Percentiles rank a stretch among this genome's conserved stretches.
These are phyloP conservation scores for Thamnaconus septentrionalis DNA, from an alignment of 2,113 vertebrate species.

Conservation along the genomic window DNA sequence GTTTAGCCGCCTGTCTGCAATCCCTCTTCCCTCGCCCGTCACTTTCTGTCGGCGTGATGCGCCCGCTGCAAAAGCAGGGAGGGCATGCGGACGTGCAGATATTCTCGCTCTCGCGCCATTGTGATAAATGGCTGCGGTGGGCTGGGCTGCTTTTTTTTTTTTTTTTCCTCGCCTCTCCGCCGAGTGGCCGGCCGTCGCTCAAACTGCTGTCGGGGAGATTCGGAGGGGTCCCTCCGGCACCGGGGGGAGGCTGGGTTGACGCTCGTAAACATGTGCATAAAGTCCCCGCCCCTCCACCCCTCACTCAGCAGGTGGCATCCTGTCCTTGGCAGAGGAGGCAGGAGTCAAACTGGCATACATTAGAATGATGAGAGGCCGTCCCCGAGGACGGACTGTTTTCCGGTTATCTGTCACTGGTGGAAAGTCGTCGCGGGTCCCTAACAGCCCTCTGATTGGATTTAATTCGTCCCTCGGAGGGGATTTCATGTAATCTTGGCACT, in stretches of 20 bases:
- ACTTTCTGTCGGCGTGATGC: conserved; percentile 18
- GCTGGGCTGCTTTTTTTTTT: conserved; percentile 44
- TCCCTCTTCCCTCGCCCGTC: conserved; percentile 28
- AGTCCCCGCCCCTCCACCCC: conserved; percentile 37
- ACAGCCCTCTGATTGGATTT: conserved; percentile 48
- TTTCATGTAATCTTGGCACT: conserved; percentile 33
- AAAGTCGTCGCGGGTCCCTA: conserved; percentile 33
- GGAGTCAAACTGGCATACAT: conserved; percentile 75
- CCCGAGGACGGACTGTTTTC: conserved; percentile 58
- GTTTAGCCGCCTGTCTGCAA: conserved; percentile 12
- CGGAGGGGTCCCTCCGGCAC: too few species aligned
- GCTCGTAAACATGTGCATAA: conserved; percentile 74
- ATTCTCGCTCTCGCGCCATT: conserved; percentile 46
- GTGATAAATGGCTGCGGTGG: conserved; percentile 66
- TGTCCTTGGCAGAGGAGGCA: conserved; percentile 68
- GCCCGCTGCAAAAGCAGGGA: conserved; percentile 15
- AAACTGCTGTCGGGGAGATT: conserved; percentile 46
- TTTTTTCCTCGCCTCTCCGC: conserved; percentile 18
- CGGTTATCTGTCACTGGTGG: conserved; percentile 64
- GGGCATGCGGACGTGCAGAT: conserved; percentile 37
- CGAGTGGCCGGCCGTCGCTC: conserved; percentile 58
- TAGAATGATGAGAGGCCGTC: conserved; percentile 56
- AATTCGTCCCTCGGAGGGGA: conserved; percentile 41
- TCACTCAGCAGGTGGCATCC: conserved; percentile 71
- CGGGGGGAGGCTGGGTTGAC: conserved; percentile 1